Evolutionary conservation across 1,140 invertebrate species (phyloP), one percentile per base, ranked within the genome.

Genomic region (Himalopsyche phryganea): DNA sequence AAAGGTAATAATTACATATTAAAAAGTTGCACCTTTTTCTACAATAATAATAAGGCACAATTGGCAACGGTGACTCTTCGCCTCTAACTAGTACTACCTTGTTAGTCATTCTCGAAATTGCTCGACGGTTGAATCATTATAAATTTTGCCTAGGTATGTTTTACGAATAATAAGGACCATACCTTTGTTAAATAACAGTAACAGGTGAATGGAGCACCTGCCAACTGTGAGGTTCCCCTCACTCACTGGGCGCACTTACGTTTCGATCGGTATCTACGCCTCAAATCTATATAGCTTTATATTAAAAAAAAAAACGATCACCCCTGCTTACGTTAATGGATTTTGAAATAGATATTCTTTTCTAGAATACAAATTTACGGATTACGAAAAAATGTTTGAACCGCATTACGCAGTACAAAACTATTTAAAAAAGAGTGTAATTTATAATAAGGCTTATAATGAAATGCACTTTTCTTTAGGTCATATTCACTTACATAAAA

Each of bases 171-270:
- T 15, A 15, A 40, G 15, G 38, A n/a, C 11, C 11, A 11, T 40
- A 40, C 15, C 38, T 15, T 40, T 15, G n/a, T n/a, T 40, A 40
- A 40, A n/a, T n/a, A 45, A 28, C 23, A 44, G 57, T 60, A 63
- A 63, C 61, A 63, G 61, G 61, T 63, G 61, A 63, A 51, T 63
- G 40, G 36, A 11, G 36, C 61, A 63, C 61, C 61, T 63, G 61
- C 46, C 57, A 13, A 13, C 32, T 42, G n/a, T 10, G 20, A 44
- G 57, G 19, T 7, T 19, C 45, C 48, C 45, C 50, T 44, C 38
- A 36, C 41, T 38, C 50, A 33, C 38, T 17, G 19, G 51, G 50
- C 55, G 54, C 55, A 62, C 60, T 62, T 62, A 62, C 52, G 23
- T 28, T 28, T 5, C 23, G 4, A 5, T 28, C 23, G 23, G 15